These are phyloP conservation scores for Diceros bicornis DNA, from an alignment of 2,797 vertebrate genomes.

Conservation along the genomic window DNA sequence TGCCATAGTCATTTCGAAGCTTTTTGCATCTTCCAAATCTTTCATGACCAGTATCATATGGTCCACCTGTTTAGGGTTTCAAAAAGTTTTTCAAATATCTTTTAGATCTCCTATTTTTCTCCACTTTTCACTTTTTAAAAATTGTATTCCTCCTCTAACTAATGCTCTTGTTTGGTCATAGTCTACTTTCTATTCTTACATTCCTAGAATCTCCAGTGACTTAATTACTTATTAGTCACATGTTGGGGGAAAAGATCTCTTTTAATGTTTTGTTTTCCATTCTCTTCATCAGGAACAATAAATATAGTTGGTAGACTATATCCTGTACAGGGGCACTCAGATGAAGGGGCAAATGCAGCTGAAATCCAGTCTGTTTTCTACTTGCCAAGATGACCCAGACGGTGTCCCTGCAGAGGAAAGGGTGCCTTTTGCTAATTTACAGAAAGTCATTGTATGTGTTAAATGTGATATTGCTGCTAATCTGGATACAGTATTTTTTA, in stretches of 20 bases:
- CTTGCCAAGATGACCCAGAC: neutral
- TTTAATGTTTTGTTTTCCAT: slow-evolving; percentile 71
- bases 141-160: neutral
- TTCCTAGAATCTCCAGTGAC: neutral
- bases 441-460: neutral
- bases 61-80: neutral
- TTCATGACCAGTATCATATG: neutral
- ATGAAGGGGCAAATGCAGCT: neutral
- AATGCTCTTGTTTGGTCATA: neutral
- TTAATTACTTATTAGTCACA: neutral
- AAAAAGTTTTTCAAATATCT: neutral
- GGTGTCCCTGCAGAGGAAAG: neutral
- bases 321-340: neutral
- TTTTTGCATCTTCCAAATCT: neutral
- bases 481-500: neutral
- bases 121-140: neutral
- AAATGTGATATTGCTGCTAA: neutral
- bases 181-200: neutral
- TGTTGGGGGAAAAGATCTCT: neutral
- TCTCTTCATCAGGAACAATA: slow-evolving; percentile 73
- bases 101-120: neutral
- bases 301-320: neutral
- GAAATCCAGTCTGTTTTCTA: neutral
- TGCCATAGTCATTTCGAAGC: neutral
- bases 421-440: neutral